Evolutionary conservation across 2,797 vertebrate species (phyloP).

Genomic region (Phaenicophaeus curvirostris): DNA sequence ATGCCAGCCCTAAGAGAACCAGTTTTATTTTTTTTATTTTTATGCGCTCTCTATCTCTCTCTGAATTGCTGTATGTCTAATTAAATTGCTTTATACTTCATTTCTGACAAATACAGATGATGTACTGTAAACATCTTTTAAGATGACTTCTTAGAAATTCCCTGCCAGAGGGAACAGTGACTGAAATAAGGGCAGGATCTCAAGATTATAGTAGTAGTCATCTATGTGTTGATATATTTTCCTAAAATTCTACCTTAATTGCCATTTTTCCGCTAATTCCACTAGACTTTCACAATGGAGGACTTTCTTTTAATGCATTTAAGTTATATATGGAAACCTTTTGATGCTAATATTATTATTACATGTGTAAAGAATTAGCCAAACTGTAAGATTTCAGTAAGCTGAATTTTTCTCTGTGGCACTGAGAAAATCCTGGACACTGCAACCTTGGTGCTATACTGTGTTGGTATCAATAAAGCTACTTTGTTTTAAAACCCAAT

Average conservation of each 20-base stretch:
- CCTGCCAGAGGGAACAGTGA: neutral
- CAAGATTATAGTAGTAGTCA: neutral
- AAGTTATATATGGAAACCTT: neutral
- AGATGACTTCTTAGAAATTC: neutral
- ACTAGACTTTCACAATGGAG: neutral
- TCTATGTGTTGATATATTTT: neutral
- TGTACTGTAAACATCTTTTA: neutral
- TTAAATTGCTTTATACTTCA: neutral
- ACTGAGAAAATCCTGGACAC: neutral
- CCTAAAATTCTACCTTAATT: neutral
- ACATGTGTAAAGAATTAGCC: neutral
- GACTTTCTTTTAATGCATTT: neutral
- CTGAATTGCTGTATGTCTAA: neutral
- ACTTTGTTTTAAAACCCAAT: neutral
- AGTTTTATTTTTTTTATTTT: neutral
- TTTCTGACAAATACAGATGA: neutral
- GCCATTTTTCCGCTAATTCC: neutral
- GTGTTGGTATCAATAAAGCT: constrained; percentile 11
- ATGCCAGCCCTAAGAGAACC: neutral
- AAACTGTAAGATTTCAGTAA: neutral
- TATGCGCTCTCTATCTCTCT: neutral
- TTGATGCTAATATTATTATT: neutral
- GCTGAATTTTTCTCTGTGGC: neutral
- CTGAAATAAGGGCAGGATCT: neutral
- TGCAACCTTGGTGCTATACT: neutral